A percentile compares a stretch with the other conserved stretches of the same genome.
Evolutionary conservation across 2,113 vertebrate species (phyloP).

Genomic region (Mastomys natalensis): DNA sequence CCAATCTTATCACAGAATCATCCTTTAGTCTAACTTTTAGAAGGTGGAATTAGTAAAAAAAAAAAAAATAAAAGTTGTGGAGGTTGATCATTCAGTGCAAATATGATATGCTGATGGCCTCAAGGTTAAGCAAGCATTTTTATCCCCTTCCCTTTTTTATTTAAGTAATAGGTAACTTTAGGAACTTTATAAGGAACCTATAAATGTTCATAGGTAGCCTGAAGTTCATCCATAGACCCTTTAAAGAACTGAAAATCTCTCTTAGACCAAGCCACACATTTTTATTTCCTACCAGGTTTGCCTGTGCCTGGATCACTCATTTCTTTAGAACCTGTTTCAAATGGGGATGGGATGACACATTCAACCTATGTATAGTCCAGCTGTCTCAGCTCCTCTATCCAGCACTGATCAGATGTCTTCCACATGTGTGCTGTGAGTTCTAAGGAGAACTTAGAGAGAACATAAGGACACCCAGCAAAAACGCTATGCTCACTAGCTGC

Average conservation of each 20-base stretch:
- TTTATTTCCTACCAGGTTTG: not conserved
- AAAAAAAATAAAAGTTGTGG: not conserved
- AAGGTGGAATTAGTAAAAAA: not conserved
- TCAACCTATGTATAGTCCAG: not conserved
- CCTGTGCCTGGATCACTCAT: conserved; percentile 29
- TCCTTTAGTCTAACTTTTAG: not conserved
- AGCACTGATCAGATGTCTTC: conserved; percentile 33
- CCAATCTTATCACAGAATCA: not conserved
- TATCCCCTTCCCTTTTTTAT: not conserved
- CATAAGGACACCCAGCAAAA: not conserved
- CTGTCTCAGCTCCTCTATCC: not conserved
- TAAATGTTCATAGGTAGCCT: not conserved
- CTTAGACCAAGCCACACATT: not conserved
- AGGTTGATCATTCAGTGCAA: not conserved
- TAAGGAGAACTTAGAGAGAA: conserved; percentile 9
- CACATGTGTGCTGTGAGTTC: conserved; percentile 5
- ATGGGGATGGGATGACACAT: conserved; percentile 8
- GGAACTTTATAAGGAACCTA: not conserved
- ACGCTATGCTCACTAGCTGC: no score
- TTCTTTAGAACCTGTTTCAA: conserved; percentile 37
- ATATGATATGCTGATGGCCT: not conserved
- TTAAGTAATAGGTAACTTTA: not conserved
- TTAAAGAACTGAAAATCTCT: not conserved
- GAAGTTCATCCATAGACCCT: not conserved
- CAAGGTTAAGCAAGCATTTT: not conserved